Base-by-base conservation (phyloP, 2,888 invertebrate species). In the Marasmarcha lunaedactyla region DNA sequence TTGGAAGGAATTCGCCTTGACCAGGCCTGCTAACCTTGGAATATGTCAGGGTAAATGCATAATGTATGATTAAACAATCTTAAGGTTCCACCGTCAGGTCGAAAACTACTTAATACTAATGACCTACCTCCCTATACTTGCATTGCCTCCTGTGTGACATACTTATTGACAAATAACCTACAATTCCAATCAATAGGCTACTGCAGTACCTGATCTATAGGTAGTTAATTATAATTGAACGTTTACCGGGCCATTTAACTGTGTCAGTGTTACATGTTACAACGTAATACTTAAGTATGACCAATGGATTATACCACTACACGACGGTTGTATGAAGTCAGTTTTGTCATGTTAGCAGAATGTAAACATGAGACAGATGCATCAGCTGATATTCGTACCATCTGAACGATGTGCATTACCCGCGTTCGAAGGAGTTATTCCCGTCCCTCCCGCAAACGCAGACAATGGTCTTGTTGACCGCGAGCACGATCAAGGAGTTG, bases 391-490 rank as follows among this genome's bases (percentile, higher is more conserved):
- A 30, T 30, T 60, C 57, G 58, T 60, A 59, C 55, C 58, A 65
- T 50, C 51, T 47, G 54, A 61, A 63, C 53, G 53, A 55, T 59
- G 60, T 53, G 58, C 63, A 59, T 81, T 84, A 84, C 84, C 84
- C 81, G 78, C 77, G 79, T 62, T 84, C 83, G 66, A 77, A 78
- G 57, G 77, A 78, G 56, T 72, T 74, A 61, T 74, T 64, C 59
- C 63, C 64, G 56, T 76, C 73, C 59, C 71, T 73, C 47, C 84
- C 84, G 66, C 84, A 84, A 46, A 78, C 74, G 69, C 84, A 84
- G 64, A 84, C 71, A 61, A 84, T 84, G 54, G 84, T 81, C 68
- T 84, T 84, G 69, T 84, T 71, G 51, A 79, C 70, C 15, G 84
- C 76, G 46, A 84, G 68, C 57, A 84, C 83, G 54, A 84, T 84